Percentiles rank a stretch among this genome's conserved stretches.
These are phyloP conservation scores for Hylyphantes graminicola DNA, from an alignment of 1,140 invertebrate genomes.

Conservation along the genomic window DNA sequence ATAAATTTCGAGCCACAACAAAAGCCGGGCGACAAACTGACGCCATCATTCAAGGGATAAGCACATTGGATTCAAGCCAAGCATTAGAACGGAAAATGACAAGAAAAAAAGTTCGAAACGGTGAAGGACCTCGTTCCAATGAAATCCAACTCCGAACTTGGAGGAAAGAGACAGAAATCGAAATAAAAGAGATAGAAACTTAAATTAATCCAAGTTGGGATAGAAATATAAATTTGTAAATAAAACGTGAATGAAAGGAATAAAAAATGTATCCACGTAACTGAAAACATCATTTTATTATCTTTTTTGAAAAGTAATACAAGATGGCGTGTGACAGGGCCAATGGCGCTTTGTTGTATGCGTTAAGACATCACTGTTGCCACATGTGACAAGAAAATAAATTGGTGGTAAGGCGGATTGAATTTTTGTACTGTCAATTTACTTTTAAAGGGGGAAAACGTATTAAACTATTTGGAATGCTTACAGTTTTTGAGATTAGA, in stretches of 20 bases:
- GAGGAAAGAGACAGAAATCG: conserved; percentile 15
- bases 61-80: conserved; percentile 41
- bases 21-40: conserved; percentile 51
- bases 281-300: conserved; percentile 40
- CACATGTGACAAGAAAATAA: conserved; percentile 45
- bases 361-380: conserved; percentile 30
- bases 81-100: background rate
- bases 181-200: conserved; percentile 20
- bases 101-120: conserved; percentile 9
- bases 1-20: conserved; percentile 50
- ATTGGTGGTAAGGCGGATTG: conserved; percentile 29
- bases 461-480: too few relatives aligned
- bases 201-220: conserved; percentile 14
- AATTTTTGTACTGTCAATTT: conserved; percentile 33
- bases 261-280: conserved; percentile 21
- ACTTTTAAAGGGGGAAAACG: too few relatives aligned
- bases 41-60: conserved; percentile 53
- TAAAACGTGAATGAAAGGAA: background rate
- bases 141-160: conserved; percentile 10
- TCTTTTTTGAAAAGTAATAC: conserved; percentile 31
- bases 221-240: conserved; percentile 34
- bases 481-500: too few relatives aligned
- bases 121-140: background rate
- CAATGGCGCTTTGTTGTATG: conserved; percentile 22
- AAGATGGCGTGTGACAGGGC: conserved; percentile 45